Evolutionary conservation across 2,888 invertebrate species (phyloP), one percentile per base, ranked within the genome.

Genomic region (Drosophila nigricruria): DNA sequence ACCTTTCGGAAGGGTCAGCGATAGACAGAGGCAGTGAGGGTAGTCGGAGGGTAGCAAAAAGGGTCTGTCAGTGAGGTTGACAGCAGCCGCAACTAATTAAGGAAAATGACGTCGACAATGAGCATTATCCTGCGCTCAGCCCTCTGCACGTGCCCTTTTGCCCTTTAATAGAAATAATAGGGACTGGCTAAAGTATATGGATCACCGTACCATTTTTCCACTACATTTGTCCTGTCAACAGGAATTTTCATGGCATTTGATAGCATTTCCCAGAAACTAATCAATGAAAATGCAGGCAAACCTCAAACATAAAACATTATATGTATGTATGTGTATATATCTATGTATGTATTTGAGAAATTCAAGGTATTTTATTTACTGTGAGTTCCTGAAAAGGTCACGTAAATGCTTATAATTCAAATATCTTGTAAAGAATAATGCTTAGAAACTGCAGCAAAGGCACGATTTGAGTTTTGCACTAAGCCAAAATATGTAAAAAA

Each of bases 81-180:
- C 78, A 69, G 49, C 82, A 75, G 72, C 67, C 76, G 57, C 68
- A 80, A 81, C 82, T 82, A 80, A 80, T 80, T 80, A 80, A 76
- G 36, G 47, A 68, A 79, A 82, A 80, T 79, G 36, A 70, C 71
- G 70, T 52, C 65, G 70, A 79, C 74, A 77, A 59, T 75, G 71
- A 56, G 65, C 59, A 77, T 74, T 73, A 61, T 43, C 45, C 52
- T 49, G 47, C 42, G 38, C 32, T 47, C 42, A 50, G n/a, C 20
- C 49, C 53, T 62, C 76, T 32, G 67, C 75, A 53, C 70, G 73
- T 64, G 71, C 61, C 59, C 61, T 57, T 70, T 64, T 43, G n/a
- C 25, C 27, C 18, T 49, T 49, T 49, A 52, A 40, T 36, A 36
- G 32, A 45, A 53, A 34, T 34, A 57, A 63, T 18, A 61, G 60